Base-by-base conservation (phyloP, 1,140 invertebrate genomes). In the Diorhabda sublineata region DNA sequence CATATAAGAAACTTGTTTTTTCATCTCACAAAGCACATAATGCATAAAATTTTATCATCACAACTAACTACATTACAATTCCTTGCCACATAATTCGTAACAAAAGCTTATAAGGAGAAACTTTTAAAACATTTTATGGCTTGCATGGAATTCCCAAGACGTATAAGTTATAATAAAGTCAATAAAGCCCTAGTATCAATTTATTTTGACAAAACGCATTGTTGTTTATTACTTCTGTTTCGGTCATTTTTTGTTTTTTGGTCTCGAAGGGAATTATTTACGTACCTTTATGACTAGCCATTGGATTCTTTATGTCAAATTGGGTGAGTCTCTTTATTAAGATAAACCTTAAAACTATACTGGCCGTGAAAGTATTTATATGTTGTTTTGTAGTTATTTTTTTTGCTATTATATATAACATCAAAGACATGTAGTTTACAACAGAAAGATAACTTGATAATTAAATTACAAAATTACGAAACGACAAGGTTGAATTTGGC, bases 121-220 rank as follows among this genome's bases (percentile, higher is more conserved):
- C 6, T 52, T 52, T 52, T 8, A 52, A 52, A 9, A n/a, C 47
- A 52, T 52, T 52, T 52, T 52, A 52, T 52, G n/a, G 47, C 47
- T 52, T 52, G 47, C 47, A 52, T 52, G 6, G 47, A 52, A 52
- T n/a, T 8, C 47, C 47, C 47, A 6, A 52, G 47, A 52, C 47
- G 47, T 52, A 52, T 52, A 52, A 52, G 47, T 52, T 52, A 52
- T 52, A 52, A 52, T 52, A 52, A 52, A 52, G 47, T 52, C 47
- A 52, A 52, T 52, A 52, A 52, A 52, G 4, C 3, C 3, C 47
- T n/a, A n/a, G n/a, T 52, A n/a, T 52, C 47, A n/a, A 52, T 52
- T 52, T 52, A 52, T 52, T 52, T 52, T 52, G 47, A 52, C 47
- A 52, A 52, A 52, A 52, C 47, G 47, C 47, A 52, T 52, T 52